These are phyloP conservation scores for Chaetorhynchus papuensis DNA, from an alignment of 2,113 vertebrate species.

Conservation along the genomic window DNA sequence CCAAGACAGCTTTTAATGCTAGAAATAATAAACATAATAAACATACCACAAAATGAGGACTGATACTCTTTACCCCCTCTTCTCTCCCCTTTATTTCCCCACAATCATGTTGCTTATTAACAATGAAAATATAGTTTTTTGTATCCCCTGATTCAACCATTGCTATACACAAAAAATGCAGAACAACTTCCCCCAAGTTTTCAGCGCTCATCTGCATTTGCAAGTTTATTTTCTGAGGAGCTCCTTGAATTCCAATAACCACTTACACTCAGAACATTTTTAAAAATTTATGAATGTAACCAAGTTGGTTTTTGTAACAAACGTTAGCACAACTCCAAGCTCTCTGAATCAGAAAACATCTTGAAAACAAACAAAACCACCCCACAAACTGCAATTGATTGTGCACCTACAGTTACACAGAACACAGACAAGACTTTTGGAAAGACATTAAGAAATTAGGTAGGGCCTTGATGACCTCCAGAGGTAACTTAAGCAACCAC, in stretches of 20 bases:
- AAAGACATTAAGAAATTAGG: not conserved
- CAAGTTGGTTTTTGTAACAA: not conserved
- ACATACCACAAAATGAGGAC: not conserved
- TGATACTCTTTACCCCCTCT: not conserved
- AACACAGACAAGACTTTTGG: not conserved
- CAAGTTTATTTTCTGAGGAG: not conserved
- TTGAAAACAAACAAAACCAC: not conserved
- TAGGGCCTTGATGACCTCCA: not conserved
- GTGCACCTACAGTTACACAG: not conserved
- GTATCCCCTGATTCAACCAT: not conserved
- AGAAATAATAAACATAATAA: not conserved
- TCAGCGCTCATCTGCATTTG: not conserved
- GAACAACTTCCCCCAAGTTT: not conserved
- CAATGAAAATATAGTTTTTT: not conserved
- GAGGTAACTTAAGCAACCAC: not conserved
- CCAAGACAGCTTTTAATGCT: not conserved
- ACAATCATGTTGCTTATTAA: not conserved
- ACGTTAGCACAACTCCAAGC: not conserved
- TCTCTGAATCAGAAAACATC: not conserved
- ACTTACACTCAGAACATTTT: not conserved
- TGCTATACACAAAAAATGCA: not conserved
- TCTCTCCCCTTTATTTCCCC: not conserved
- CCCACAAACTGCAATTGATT: not conserved
- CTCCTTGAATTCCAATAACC: not conserved
- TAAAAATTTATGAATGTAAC: not conserved